Base-by-base conservation (phyloP, 2,888 invertebrate species). In the Drosophila atripex region DNA sequence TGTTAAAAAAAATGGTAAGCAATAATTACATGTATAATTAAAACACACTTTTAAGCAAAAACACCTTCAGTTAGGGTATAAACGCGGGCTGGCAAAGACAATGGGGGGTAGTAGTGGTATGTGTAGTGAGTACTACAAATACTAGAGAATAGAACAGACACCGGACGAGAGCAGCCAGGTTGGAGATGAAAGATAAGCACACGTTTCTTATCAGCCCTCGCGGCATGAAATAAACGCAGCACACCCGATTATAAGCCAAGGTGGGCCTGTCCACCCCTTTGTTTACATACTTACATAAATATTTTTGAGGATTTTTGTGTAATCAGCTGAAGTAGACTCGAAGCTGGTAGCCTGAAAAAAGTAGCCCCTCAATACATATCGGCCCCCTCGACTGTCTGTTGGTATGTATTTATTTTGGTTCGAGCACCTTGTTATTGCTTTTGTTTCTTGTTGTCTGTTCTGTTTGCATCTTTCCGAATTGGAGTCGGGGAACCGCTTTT, bases 401-500 rank as follows among this genome's bases (percentile, higher is more conserved):
- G 12, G n/a, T 35, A 35, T 35, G 66, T 77, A 80, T 77, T 83
- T 85, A 86, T 86, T 85, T 86, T 83, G 76, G 71, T 80, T 75
- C 68, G 66, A 76, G 75, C 80, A 80, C 75, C 74, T 78, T 80
- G 73, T 83, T 83, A 83, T 84, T 80, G 84, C 80, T 83, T 78
- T 80, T 75, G 73, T 73, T 80, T 77, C 77, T 77, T 78, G 75
- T 51, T 54, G 59, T 18, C 18, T 60, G n/a, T 35, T 35, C 61
- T 61, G 71, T 74, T 61, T 78, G 72, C 83, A 78, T 83, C 49
- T 73, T 72, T 46, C 7, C 41, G 14, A 45, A 50, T 45, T 38
- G 8, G 21, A 60, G 21, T 16, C 30, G 23, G 45, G 14, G 11
- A 35, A 14, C 6, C 32, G 14, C 16, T 50, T 30, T 38, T 9